phyloP scores from a whole-genome alignment of 2,888 invertebrate genomes.

The Heterodera filipjevi region DNA sequence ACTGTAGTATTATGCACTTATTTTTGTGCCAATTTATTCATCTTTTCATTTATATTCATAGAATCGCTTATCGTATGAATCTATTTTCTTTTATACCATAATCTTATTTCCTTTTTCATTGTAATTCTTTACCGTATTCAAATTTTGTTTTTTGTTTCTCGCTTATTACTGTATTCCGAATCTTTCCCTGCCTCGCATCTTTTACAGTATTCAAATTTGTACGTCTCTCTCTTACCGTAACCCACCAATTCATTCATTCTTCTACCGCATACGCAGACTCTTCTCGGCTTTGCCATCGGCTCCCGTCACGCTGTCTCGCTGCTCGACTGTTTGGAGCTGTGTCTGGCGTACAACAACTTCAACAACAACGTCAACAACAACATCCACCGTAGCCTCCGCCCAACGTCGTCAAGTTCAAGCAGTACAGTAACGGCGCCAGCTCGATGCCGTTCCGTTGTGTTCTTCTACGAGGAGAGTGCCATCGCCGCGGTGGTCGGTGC shows the following conservation, averaged over 20 bases:
- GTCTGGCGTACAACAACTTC: conserved; percentile 36
- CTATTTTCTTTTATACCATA: too few species aligned
- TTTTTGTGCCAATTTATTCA: not conserved
- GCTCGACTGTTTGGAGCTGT: conserved; percentile 45
- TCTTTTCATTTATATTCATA: too few species aligned
- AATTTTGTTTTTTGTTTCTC: too few species aligned
- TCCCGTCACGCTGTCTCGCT: conserved; percentile 35
- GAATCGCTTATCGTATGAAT: too few species aligned
- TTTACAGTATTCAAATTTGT: not conserved
- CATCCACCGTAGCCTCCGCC: not conserved
- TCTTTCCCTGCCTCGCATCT: not conserved
- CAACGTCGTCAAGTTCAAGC: not conserved
- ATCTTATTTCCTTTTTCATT: too few species aligned
- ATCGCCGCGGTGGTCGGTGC: not conserved
- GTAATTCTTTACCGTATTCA: too few species aligned
- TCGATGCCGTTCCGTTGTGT: conserved; percentile 42
- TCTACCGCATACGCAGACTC: conserved; percentile 32
- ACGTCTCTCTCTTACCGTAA: not conserved
- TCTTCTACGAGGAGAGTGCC: conserved; percentile 42
- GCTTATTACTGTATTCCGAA: too few species aligned
- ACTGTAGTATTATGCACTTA: too few species aligned
- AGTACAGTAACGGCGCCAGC: not conserved
- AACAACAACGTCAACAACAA: conserved; percentile 1
- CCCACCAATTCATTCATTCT: not conserved
- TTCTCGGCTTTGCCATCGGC: conserved; percentile 41